Percentiles rank a stretch among this genome's conserved stretches.
phyloP scores from a whole-genome alignment of 2,113 vertebrate species.

The Coreoperca whiteheadi region DNA sequence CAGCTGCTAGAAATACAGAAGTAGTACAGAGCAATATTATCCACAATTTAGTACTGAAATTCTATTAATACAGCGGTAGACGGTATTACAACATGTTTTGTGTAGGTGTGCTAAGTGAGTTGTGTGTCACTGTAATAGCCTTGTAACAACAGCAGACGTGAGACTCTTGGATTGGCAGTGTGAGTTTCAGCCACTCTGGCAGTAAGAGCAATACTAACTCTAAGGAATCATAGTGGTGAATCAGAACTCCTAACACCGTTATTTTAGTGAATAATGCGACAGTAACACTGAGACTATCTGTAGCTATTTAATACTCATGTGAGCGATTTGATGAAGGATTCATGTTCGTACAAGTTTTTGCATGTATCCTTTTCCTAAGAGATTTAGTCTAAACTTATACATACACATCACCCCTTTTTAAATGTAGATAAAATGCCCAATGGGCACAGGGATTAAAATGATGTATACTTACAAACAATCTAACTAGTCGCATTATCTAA shows the following conservation, averaged over 20 bases:
- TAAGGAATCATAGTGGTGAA: constrained; percentile 57
- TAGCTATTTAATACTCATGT: constrained; percentile 21
- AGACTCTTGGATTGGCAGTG: constrained; percentile 86
- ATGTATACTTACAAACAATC: constrained; percentile 12
- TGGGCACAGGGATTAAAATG: constrained; percentile 12
- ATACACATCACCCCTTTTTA: neutral
- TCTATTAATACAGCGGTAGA: constrained; percentile 34
- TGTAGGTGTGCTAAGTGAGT: constrained; percentile 18
- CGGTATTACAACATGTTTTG: constrained; percentile 15
- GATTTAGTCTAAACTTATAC: constrained; percentile 49
- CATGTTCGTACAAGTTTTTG: constrained; percentile 20
- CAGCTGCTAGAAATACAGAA: constrained; percentile 59
- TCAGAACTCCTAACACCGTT: constrained; percentile 26
- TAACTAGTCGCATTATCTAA: constrained; percentile 31
- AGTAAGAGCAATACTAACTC: constrained; percentile 71
- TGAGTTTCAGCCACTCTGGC: constrained; percentile 82
- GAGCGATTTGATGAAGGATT: constrained; percentile 20
- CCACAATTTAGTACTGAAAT: constrained; percentile 42
- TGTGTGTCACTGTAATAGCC: constrained; percentile 36
- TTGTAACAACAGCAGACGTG: constrained; percentile 77
- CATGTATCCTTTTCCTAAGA: neutral
- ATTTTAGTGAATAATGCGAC: constrained; percentile 18
- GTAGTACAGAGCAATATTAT: constrained; percentile 42
- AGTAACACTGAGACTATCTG: constrained; percentile 9
- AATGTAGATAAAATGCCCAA: constrained; percentile 21